Evolutionary conservation across 1,140 invertebrate species (phyloP).

Genomic region (Rhyacophila brunnea): DNA sequence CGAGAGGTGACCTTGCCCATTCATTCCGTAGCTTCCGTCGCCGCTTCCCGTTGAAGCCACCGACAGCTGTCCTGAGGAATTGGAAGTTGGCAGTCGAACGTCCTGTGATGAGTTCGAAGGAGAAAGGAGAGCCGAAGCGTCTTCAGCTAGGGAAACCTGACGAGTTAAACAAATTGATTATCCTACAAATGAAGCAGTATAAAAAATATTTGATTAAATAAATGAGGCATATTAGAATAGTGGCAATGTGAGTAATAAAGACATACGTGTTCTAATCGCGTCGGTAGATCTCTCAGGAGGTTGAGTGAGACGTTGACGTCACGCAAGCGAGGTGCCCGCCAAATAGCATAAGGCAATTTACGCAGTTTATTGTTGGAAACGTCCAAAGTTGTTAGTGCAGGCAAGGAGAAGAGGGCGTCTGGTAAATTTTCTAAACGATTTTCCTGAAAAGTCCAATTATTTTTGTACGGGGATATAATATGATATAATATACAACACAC

Average conservation of each 20-base stretch:
- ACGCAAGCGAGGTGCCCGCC: slow-evolving; percentile 84
- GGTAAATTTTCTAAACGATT: slow-evolving; percentile 83
- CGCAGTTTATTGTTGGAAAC: slow-evolving; percentile 94
- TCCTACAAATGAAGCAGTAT: not conserved
- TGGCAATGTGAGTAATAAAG: not conserved
- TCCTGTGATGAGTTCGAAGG: slow-evolving; percentile 23
- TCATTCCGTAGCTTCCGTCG: not conserved
- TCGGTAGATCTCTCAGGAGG: slow-evolving; percentile 79
- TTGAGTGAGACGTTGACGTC: slow-evolving; percentile 93
- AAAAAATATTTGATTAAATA: not conserved
- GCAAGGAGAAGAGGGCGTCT: slow-evolving; percentile 77
- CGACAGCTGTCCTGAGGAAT: slow-evolving; percentile 31
- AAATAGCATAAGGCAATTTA: slow-evolving; percentile 80
- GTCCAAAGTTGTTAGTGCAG: slow-evolving; percentile 79
- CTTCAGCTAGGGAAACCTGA: slow-evolving; percentile 31
- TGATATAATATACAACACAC: not conserved
- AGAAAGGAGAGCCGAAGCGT: slow-evolving; percentile 19
- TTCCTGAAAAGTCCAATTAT: slow-evolving; percentile 61
- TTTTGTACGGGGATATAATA: not conserved
- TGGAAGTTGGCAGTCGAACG: slow-evolving; percentile 15
- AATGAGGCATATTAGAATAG: too few relatives aligned
- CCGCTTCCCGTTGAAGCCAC: not conserved
- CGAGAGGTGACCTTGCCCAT: not conserved
- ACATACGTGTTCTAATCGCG: slow-evolving; percentile 27
- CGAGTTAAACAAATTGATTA: slow-evolving; percentile 8